These are phyloP conservation scores for Hypocryptadius cinnamomeus DNA, from an alignment of 2,113 vertebrate species.

Conservation along the genomic window DNA sequence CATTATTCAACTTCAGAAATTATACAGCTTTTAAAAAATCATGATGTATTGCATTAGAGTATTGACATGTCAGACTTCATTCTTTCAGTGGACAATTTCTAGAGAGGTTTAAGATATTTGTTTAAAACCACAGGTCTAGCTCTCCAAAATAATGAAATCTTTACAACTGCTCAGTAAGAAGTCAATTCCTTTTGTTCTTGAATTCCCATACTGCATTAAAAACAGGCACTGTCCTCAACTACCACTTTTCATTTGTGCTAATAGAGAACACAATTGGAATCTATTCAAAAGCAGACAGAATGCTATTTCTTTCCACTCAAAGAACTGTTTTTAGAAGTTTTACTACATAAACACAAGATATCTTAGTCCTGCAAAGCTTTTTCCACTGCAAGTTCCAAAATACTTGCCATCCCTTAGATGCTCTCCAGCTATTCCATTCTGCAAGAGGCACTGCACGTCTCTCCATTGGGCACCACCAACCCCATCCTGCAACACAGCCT, in stretches of 20 bases:
- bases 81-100: neutral
- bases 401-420: neutral
- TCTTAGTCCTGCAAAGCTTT: neutral
- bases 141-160: neutral
- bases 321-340: neutral
- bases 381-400: neutral
- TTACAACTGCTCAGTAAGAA: neutral
- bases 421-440: neutral
- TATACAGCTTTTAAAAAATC: fast-evolving
- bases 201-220: neutral
- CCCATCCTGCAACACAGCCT: neutral
- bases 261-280: neutral
- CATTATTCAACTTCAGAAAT: neutral
- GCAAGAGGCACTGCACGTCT: neutral
- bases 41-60: neutral
- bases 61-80: neutral
- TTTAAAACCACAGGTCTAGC: neutral
- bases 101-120: neutral
- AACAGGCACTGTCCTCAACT: neutral
- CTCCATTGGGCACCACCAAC: fast-evolving
- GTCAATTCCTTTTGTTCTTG: neutral
- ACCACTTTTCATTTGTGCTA: neutral
- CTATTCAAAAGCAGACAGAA: neutral
- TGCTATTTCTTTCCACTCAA: neutral
- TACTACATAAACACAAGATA: neutral